Conservation (phyloP, 37 sponge, comb jelly and placozoan species). For the Haliclona indistincta region DNA sequence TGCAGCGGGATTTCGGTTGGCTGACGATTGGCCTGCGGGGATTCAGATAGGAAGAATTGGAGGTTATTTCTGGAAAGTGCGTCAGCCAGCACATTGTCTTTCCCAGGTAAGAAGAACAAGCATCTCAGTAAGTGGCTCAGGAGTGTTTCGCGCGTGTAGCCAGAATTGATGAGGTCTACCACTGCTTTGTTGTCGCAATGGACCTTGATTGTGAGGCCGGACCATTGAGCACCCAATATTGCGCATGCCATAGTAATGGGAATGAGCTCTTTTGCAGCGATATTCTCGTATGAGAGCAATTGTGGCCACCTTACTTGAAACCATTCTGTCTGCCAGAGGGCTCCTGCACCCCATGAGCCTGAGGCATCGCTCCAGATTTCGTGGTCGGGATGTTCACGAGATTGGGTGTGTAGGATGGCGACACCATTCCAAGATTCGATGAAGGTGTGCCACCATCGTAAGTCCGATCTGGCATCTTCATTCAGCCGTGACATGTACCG, state of each 20-base stretch:
- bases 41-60: not conserved
- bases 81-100: slow-evolving; percentile 48
- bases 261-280: too few species aligned
- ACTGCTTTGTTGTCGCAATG: slow-evolving; percentile 33
- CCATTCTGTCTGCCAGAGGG: too few species aligned
- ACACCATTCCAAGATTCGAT: slow-evolving; percentile 3
- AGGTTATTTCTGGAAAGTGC: slow-evolving; percentile 46
- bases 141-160: slow-evolving; percentile 1
- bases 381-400: too few species aligned
- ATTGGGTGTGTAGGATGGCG: not conserved
- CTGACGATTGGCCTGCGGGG: not conserved
- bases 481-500: not conserved
- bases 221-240: slow-evolving; percentile 21
- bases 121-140: slow-evolving; percentile 41
- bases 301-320: too few species aligned
- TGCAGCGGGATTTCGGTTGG: not conserved
- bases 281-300: too few species aligned
- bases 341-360: too few species aligned
- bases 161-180: slow-evolving; percentile 10
- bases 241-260: slow-evolving; percentile 21
- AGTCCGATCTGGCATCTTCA: not conserved
- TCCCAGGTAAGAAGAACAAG: slow-evolving; percentile 38
- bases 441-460: slow-evolving; percentile 7
- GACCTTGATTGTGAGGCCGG: not conserved
- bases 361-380: too few species aligned